Evolutionary conservation across 2,888 invertebrate genomes (phyloP), one percentile per base, ranked within the genome.

Genomic region (Pherbina coryleti): DNA sequence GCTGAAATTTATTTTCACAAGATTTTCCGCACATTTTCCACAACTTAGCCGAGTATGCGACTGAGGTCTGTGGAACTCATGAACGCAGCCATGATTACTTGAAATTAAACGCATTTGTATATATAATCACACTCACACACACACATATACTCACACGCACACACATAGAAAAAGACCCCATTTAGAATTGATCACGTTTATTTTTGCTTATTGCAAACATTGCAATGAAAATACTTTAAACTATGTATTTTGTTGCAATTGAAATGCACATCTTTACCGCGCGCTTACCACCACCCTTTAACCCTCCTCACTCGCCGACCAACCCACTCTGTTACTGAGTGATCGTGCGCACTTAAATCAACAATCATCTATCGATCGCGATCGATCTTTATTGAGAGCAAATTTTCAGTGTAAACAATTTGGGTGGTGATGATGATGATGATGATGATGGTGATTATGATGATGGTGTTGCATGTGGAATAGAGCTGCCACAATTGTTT

Each of bases 1-100:
- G 82, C 83, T 64, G 81, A 84, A 85, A 86, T 85, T 86, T 85
- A 86, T 86, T 86, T 85, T 84, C 85, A 85, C 84, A 84, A 84
- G 84, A 85, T 74, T 74, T 74, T 74, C 64, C 57, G 60, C 74
- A 60, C 74, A 64, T 74, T 74, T 74, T 62, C 49, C 51, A 25
- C 60, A 37, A 25, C 34, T 60, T 44, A 66, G 3, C 1, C 37
- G 37, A 37, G 37, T 4, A 4, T 37, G 37, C 37, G 37, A 11
- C 44, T 44, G 44, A 44, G 44, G 44, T 44, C 44, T 44, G 11
- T 44, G 44, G 44, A 14, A 44, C 44, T 44, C 44, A 44, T 44
- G 44, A 44, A 44, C 1, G 22, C 57, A 57, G 37, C 53, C 31
- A 34, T 19, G 72, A 17, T 19, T 22, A 51, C 57, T 31, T 28